Percentiles rank a stretch among this genome's conserved stretches.
Conservation (phyloP, 2,113 vertebrate species). For the Centropus unirufus region DNA sequence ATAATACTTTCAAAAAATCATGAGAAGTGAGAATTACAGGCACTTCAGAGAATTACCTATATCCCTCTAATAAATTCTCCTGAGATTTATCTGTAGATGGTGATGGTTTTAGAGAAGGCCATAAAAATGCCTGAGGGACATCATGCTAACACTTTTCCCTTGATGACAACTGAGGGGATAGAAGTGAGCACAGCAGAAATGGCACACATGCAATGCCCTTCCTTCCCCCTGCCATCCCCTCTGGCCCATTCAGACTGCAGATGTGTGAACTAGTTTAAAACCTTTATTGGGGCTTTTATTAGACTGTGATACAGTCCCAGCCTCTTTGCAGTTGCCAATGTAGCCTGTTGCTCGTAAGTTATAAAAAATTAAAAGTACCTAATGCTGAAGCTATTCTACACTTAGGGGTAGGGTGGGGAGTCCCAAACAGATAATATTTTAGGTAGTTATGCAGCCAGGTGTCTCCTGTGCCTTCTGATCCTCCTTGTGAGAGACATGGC, state of each 20-base stretch:
- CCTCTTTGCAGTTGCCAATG: constrained; percentile 68
- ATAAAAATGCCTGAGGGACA: constrained; percentile 34
- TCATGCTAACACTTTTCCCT: neutral
- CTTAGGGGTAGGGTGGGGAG: constrained; percentile 27
- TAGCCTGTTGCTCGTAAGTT: constrained; percentile 69
- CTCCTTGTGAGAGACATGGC: neutral
- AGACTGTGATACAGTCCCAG: constrained; percentile 70
- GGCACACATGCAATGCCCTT: constrained; percentile 15
- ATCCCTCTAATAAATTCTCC: constrained; percentile 17
- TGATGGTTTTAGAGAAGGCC: constrained; percentile 19
- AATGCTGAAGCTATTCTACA: constrained; percentile 76
- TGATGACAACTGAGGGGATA: neutral
- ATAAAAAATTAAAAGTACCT: constrained; percentile 78
- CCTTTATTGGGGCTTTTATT: constrained; percentile 81
- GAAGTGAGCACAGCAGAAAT: constrained; percentile 4
- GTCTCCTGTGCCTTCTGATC: neutral
- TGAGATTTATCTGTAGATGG: constrained; percentile 46
- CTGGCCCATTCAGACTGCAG: constrained; percentile 66
- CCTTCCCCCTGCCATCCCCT: constrained; percentile 71
- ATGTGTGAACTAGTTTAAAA: constrained; percentile 83
- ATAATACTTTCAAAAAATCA: constrained; percentile 22
- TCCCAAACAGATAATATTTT: constrained; percentile 65
- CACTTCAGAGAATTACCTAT: constrained; percentile 42
- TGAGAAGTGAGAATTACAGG: constrained; percentile 53
- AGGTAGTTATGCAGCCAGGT: constrained; percentile 11